Evolutionary conservation across 2,797 vertebrate species (phyloP).

Genomic region (Chelmon rostratus): DNA sequence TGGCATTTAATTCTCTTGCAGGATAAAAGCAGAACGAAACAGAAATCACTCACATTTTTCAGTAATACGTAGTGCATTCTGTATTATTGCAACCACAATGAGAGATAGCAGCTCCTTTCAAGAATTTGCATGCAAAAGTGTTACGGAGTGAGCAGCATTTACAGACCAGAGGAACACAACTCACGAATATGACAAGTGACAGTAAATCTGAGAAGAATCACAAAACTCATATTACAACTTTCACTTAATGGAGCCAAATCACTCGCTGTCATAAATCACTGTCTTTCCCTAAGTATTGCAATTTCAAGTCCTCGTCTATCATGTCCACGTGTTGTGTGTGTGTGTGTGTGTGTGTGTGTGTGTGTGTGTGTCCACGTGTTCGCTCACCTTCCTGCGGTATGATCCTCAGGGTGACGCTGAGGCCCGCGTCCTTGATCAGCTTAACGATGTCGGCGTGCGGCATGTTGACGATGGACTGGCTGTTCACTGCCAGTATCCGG

Average conservation of each 20-base stretch:
- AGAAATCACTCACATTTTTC: not conserved
- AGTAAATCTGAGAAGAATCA: slow-evolving; percentile 15
- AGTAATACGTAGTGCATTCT: not conserved
- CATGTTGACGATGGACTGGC: slow-evolving; percentile 98
- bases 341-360: slow-evolving; percentile 21
- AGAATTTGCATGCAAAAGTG: slow-evolving; percentile 18
- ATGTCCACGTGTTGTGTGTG: slow-evolving; percentile 4
- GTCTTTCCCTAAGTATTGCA: not conserved
- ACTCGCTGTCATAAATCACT: slow-evolving; percentile 36
- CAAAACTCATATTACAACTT: slow-evolving; percentile 31
- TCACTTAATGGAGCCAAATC: slow-evolving; percentile 18
- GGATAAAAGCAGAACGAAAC: not conserved
- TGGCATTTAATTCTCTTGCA: slow-evolving; percentile 9
- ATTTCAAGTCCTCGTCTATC: not conserved
- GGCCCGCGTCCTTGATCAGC: slow-evolving; percentile 98
- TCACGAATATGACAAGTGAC: slow-evolving; percentile 17
- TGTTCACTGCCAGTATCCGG: slow-evolving; percentile 97
- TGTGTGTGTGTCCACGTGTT: slow-evolving; percentile 12
- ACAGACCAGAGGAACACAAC: slow-evolving; percentile 3
- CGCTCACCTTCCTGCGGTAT: slow-evolving; percentile 97
- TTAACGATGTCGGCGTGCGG: slow-evolving; percentile 99
- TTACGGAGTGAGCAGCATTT: slow-evolving; percentile 2
- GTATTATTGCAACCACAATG: not conserved
- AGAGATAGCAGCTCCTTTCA: slow-evolving; percentile 15
- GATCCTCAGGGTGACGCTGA: slow-evolving; percentile 97